Conservation (phyloP, 1,140 invertebrate genomes). For the roundworm (Caenorhabditis elegans) region DNA sequence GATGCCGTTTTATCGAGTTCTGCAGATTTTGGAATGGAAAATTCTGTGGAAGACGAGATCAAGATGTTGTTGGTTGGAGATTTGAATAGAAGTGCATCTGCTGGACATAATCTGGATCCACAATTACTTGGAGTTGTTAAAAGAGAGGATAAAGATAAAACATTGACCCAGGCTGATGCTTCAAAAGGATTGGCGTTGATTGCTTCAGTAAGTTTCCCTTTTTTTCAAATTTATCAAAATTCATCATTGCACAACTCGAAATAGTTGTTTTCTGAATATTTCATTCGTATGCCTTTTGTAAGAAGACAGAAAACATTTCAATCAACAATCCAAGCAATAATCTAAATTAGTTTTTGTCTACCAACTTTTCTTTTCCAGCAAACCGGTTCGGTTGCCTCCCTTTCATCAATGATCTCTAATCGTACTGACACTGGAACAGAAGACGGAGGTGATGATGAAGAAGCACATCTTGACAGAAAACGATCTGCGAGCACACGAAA, state of each 20-base stretch:
- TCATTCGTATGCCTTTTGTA: no score
- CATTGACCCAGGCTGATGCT: conserved; percentile 5
- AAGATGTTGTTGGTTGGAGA: conserved; percentile 11
- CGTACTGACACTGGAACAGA: conserved; percentile 33
- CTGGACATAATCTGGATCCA: conserved; percentile 1
- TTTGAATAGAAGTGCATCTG: not conserved
- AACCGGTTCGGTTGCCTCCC: conserved; percentile 35
- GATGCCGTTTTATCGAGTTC: not conserved
- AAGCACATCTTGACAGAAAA: not conserved
- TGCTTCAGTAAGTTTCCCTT: not conserved
- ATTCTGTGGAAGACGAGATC: not conserved
- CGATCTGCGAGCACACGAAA: not conserved
- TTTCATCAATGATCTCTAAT: not conserved
- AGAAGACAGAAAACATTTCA: not conserved
- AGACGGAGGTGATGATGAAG: conserved; percentile 20
- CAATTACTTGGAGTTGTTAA: not conserved
- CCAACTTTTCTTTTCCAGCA: conserved; percentile 7
- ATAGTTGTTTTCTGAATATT: no score
- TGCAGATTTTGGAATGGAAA: conserved; percentile 10
- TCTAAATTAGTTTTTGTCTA: no score
- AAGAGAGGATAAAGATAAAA: conserved; percentile 29
- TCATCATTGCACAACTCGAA: no score
- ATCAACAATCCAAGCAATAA: no score
- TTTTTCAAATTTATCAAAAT: no score
- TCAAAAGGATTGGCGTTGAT: conserved; percentile 14